phyloP scores from a whole-genome alignment of 2,113 vertebrate species.

The Anhinga anhinga region DNA sequence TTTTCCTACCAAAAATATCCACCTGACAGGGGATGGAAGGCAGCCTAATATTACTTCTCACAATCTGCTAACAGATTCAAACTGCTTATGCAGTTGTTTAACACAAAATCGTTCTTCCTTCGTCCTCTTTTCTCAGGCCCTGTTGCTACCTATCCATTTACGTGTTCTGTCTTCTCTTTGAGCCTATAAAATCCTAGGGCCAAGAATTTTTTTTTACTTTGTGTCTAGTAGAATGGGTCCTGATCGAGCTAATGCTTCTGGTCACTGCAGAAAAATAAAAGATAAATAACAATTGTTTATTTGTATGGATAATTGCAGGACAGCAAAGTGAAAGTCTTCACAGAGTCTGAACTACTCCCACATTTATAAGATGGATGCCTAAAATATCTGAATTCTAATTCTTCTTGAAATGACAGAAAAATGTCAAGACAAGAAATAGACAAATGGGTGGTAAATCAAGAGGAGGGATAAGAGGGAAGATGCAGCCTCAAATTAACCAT shows the following conservation, averaged over 20 bases:
- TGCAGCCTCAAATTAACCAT: constrained; percentile 6
- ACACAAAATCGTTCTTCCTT: neutral
- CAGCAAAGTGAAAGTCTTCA: neutral
- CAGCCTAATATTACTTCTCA: neutral
- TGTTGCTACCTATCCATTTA: neutral
- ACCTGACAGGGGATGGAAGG: neutral
- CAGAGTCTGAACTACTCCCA: neutral
- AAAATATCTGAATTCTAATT: neutral
- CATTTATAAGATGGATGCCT: neutral
- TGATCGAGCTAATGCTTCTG: neutral
- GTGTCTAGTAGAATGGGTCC: neutral
- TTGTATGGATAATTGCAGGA: neutral
- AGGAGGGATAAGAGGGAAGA: neutral
- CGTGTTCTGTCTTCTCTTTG: neutral
- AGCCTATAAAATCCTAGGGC: neutral
- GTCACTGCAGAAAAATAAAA: neutral
- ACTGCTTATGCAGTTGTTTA: neutral
- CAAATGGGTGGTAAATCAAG: neutral
- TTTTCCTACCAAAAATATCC: neutral
- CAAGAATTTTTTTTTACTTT: neutral
- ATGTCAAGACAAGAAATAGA: neutral
- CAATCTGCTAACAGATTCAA: neutral
- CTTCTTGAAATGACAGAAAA: neutral
- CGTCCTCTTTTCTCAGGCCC: neutral
- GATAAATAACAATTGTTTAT: neutral